Evolutionary conservation across 2,797 vertebrate genomes (phyloP).

Genomic region (Helicolenus hilgendorfi): DNA sequence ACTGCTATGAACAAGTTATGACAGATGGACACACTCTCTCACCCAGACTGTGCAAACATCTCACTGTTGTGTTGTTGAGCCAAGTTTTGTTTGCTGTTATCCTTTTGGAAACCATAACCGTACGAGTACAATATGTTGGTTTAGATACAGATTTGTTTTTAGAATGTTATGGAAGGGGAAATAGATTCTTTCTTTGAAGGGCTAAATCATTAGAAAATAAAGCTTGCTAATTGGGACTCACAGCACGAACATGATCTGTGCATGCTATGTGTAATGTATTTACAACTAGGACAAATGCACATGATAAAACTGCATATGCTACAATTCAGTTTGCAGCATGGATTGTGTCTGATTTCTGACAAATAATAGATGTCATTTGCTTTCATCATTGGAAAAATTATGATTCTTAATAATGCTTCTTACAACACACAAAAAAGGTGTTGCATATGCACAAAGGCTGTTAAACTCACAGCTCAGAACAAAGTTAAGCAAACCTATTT

Average conservation of each 20-base stretch:
- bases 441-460: not conserved
- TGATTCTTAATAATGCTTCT: not conserved
- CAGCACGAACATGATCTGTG: not conserved
- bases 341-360: not conserved
- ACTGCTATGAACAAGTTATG: conserved; percentile 68
- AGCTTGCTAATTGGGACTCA: conserved; percentile 12
- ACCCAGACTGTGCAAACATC: conserved; percentile 60
- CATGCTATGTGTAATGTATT: not conserved
- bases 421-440: not conserved
- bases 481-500: not conserved
- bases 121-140: conserved; percentile 18
- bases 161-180: not conserved
- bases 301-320: not conserved
- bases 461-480: not conserved
- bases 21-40: conserved; percentile 55
- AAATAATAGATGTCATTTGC: not conserved
- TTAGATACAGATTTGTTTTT: conserved; percentile 14
- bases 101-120: conserved; percentile 28
- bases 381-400: not conserved
- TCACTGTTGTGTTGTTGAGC: conserved; percentile 26
- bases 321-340: not conserved
- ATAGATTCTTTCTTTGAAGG: not conserved
- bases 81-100: conserved; percentile 34
- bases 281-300: not conserved
- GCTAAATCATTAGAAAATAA: not conserved